These are phyloP conservation scores for Prunella himalayana DNA, from an alignment of 2,113 vertebrate species.

Conservation along the genomic window DNA sequence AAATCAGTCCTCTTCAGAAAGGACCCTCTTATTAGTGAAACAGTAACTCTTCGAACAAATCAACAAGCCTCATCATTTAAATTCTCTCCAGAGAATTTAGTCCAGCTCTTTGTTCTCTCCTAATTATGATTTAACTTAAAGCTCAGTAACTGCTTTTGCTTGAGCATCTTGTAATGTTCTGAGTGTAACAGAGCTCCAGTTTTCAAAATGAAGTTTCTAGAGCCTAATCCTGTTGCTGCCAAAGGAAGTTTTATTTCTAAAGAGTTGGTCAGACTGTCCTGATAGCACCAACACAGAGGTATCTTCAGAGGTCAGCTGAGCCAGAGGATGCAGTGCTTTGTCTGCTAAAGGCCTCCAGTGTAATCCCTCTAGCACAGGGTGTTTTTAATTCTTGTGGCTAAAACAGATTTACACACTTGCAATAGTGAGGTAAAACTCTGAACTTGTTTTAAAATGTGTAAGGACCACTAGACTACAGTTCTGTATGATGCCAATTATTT, in stretches of 20 bases:
- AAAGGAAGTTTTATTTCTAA: background rate
- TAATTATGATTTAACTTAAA: background rate
- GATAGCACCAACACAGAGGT: fast-evolving
- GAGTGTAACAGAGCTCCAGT: background rate
- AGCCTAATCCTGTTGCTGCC: background rate
- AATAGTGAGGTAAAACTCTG: background rate
- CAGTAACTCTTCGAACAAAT: background rate
- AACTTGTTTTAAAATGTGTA: background rate
- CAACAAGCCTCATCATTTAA: background rate
- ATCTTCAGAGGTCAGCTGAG: background rate
- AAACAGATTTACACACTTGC: background rate
- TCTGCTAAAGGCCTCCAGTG: fast-evolving
- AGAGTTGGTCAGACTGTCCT: fast-evolving
- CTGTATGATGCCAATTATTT: background rate
- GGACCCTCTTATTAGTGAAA: background rate
- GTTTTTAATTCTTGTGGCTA: background rate
- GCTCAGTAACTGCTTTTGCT: background rate
- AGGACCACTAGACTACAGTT: background rate
- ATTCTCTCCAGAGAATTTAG: background rate
- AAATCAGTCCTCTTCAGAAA: background rate
- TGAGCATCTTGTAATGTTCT: background rate
- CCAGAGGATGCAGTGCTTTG: background rate
- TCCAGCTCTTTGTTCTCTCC: background rate
- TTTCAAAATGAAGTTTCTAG: background rate
- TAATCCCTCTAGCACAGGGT: background rate